A percentile compares a stretch with the other conserved stretches of the same genome.
These are phyloP conservation scores for Hydrozoanthus gracilis DNA, from an alignment of 92 coral and sea anemone species.

Conservation along the genomic window DNA sequence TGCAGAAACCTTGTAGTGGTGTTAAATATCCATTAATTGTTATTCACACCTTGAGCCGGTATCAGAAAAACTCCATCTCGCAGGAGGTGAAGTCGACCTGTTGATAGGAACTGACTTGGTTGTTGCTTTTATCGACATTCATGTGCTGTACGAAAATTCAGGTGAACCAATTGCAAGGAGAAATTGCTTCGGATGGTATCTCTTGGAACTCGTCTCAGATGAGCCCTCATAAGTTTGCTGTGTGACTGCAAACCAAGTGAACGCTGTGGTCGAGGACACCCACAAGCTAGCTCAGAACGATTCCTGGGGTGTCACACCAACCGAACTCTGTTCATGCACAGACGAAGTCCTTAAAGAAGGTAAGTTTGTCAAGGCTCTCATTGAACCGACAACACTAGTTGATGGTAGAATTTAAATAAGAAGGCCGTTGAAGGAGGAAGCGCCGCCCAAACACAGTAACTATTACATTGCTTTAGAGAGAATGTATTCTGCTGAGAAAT, in stretches of 20 bases:
- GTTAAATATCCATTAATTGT: slow-evolving; percentile 50
- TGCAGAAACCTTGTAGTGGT: slow-evolving; percentile 69
- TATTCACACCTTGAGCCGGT: slow-evolving; percentile 53
- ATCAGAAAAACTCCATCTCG: slow-evolving; percentile 44
- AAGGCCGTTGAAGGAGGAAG: slow-evolving; percentile 66
- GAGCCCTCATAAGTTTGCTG: slow-evolving; percentile 40
- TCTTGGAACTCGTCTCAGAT: slow-evolving; percentile 53
- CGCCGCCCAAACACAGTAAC: slow-evolving; percentile 72
- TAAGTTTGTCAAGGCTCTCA: slow-evolving; percentile 70
- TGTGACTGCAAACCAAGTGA: slow-evolving; percentile 61
- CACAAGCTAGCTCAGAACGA: slow-evolving; percentile 64
- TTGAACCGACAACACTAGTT: slow-evolving; percentile 59
- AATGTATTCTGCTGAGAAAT: slow-evolving; percentile 65
- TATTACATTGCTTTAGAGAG: slow-evolving; percentile 66
- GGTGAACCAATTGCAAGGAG: slow-evolving; percentile 68
- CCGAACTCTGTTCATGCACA: slow-evolving; percentile 78
- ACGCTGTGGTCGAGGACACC: slow-evolving; percentile 60
- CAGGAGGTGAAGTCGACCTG: slow-evolving; percentile 66
- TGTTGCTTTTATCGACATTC: slow-evolving; percentile 63
- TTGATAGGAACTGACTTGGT: slow-evolving; percentile 72
- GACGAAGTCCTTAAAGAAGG: slow-evolving; percentile 60
- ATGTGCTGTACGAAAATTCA: slow-evolving; percentile 40
- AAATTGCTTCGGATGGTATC: slow-evolving; percentile 76
- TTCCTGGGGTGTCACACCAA: slow-evolving; percentile 72
- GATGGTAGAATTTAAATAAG: slow-evolving; percentile 62